These are phyloP conservation scores for Pipistrellus pipistrellus DNA, from an alignment of 2,797 vertebrate species.

Conservation along the genomic window DNA sequence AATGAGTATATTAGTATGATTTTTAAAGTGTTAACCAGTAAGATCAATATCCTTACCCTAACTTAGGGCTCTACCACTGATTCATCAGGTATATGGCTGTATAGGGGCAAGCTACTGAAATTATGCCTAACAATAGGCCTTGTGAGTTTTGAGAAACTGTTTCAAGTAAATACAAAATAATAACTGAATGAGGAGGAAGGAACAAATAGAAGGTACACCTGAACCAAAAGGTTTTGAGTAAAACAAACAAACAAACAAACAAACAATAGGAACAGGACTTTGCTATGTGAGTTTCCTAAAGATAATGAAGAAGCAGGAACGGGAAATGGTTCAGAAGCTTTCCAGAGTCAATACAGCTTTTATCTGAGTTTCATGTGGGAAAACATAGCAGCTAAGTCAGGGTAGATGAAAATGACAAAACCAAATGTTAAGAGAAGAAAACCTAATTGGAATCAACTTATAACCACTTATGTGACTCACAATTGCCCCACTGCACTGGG, in stretches of 20 bases:
- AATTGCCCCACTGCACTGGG: not conserved
- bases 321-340: not conserved
- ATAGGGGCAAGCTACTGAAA: not conserved
- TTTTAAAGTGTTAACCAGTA: not conserved
- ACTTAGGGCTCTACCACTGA: not conserved
- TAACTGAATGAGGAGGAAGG: not conserved
- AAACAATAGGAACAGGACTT: not conserved
- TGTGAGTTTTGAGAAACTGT: not conserved
- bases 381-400: not conserved
- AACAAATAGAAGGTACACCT: conserved; percentile 1
- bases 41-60: not conserved
- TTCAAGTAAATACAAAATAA: conserved; percentile 30
- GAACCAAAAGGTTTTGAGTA: not conserved
- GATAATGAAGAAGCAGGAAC: not conserved
- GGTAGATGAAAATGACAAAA: not conserved
- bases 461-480: not conserved
- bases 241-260: not conserved
- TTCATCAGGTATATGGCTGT: not conserved
- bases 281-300: not conserved
- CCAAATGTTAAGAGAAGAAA: conserved; percentile 27
- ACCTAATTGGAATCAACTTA: not conserved
- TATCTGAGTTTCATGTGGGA: not conserved
- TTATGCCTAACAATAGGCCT: not conserved
- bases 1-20: not conserved
- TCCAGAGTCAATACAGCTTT: not conserved